Evolutionary conservation across 2,113 vertebrate genomes (phyloP).

Genomic region (Zosterops lateralis): DNA sequence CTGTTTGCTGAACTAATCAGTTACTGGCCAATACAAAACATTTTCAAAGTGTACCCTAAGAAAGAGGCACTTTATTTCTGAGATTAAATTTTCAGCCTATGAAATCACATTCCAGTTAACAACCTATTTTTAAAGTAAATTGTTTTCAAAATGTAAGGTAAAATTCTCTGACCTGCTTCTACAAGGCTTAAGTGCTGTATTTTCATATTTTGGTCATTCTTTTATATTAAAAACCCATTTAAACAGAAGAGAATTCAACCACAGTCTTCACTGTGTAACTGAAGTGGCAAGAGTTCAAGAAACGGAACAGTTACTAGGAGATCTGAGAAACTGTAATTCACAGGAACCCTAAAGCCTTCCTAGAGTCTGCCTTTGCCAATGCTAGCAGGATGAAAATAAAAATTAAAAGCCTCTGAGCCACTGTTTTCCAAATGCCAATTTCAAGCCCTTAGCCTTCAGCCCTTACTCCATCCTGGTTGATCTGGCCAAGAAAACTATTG

Average conservation of each 20-base stretch:
- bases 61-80: neutral
- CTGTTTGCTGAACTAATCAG: neutral
- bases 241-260: neutral
- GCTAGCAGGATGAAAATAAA: neutral
- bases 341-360: neutral
- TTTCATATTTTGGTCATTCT: neutral
- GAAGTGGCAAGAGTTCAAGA: neutral
- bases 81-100: neutral
- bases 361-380: neutral
- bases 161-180: neutral
- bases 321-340: neutral
- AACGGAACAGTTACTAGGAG: neutral
- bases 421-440: neutral
- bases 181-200: neutral
- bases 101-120: neutral
- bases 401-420: neutral
- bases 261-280: neutral
- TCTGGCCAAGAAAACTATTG: neutral
- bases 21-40: neutral
- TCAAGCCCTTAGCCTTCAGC: neutral
- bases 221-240: neutral
- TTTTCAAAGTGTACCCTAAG: neutral
- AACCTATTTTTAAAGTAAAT: neutral
- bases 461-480: neutral
- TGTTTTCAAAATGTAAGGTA: neutral